phyloP scores from a whole-genome alignment of 1,140 invertebrate species.

The Nephotettix cincticeps region DNA sequence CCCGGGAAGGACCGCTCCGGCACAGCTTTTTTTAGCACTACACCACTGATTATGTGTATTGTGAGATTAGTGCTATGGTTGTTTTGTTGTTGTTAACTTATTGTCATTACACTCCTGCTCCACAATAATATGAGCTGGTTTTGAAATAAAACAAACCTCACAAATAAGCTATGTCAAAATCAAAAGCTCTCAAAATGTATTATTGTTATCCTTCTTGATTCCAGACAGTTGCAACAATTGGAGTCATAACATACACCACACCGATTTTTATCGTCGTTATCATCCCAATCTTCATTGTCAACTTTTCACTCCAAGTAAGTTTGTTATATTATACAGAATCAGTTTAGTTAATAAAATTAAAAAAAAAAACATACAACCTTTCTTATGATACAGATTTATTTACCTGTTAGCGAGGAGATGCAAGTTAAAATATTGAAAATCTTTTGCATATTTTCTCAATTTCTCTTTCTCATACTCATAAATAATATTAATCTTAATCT shows the following conservation, averaged over 20 bases:
- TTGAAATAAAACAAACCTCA: too few relatives aligned
- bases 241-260: conserved; percentile 87
- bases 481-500: neutral
- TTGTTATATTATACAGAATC: neutral
- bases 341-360: neutral
- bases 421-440: neutral
- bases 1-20: too few relatives aligned
- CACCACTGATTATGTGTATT: too few relatives aligned
- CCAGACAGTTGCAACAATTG: conserved; percentile 79
- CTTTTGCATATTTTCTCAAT: neutral
- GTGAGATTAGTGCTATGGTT: too few relatives aligned
- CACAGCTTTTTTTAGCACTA: too few relatives aligned
- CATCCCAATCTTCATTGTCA: conserved; percentile 78
- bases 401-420: neutral
- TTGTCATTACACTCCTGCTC: too few relatives aligned
- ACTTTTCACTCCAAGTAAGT: conserved; percentile 76
- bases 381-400: neutral
- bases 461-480: neutral
- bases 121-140: too few relatives aligned
- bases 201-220: too few relatives aligned
- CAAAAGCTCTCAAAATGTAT: too few relatives aligned
- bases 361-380: neutral
- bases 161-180: too few relatives aligned
- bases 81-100: too few relatives aligned
- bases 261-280: conserved; percentile 81